These are phyloP conservation scores for Rhabdomys dilectus DNA, from an alignment of 2,113 vertebrate genomes.

Conservation along the genomic window DNA sequence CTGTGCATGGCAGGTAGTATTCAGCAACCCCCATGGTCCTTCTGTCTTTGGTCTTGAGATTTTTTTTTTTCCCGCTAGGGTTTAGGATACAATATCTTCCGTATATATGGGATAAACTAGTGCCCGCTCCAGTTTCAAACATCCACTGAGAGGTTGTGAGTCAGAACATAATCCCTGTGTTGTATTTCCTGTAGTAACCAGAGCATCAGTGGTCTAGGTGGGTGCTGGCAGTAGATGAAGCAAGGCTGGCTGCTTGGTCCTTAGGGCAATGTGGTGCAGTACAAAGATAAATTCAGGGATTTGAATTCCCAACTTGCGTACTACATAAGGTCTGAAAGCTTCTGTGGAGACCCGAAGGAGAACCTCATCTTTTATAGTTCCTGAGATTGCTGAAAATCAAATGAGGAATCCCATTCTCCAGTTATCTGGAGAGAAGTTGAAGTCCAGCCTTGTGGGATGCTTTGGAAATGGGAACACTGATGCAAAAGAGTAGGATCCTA, in stretches of 20 bases:
- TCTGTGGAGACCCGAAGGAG: background rate
- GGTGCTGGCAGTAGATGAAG: background rate
- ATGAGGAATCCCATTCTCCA: background rate
- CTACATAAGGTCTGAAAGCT: background rate
- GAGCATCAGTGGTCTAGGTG: background rate
- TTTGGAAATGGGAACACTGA: background rate
- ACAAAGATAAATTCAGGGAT: background rate
- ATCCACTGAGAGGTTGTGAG: background rate
- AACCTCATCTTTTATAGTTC: background rate
- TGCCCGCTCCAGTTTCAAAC: background rate
- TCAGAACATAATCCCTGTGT: background rate
- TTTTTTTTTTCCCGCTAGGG: background rate
- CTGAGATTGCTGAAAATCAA: background rate
- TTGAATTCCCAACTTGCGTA: background rate
- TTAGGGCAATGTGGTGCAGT: background rate
- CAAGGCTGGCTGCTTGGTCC: background rate
- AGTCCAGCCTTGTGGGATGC: background rate
- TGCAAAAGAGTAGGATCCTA: background rate
- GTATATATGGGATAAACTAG: background rate
- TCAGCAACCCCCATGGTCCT: background rate
- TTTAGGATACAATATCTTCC: background rate
- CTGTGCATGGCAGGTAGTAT: background rate
- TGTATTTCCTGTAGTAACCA: background rate
- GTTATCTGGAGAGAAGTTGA: background rate
- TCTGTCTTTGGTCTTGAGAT: background rate